phyloP scores from a whole-genome alignment of 1,140 invertebrate species.

The Tetramorium alpestre region DNA sequence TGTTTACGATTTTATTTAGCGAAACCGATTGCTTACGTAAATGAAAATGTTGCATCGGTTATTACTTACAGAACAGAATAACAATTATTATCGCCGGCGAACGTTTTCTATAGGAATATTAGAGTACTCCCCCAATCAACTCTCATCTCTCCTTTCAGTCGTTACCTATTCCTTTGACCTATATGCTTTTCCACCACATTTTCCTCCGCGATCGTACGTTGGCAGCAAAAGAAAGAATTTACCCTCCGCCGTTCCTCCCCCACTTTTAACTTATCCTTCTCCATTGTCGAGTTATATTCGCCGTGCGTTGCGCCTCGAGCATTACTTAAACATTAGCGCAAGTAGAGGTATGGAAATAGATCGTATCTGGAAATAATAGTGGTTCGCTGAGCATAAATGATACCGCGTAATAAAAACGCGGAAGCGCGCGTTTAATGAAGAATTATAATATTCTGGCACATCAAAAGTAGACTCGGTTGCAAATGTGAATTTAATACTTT shows the following conservation, averaged over 20 bases:
- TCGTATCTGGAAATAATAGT: slow-evolving; percentile 39
- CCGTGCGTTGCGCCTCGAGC: slow-evolving; percentile 17
- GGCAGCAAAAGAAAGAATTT: slow-evolving; percentile 1
- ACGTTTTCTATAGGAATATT: background rate
- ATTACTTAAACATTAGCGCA: slow-evolving; percentile 46
- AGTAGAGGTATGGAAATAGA: slow-evolving; percentile 41
- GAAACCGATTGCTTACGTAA: slow-evolving; percentile 15
- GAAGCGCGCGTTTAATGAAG: slow-evolving; percentile 26
- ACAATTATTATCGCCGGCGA: background rate
- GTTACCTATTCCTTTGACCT: slow-evolving; percentile 13
- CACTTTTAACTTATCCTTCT: background rate
- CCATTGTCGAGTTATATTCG: slow-evolving; percentile 5
- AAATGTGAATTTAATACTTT: slow-evolving; percentile 48
- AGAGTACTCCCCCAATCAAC: slow-evolving; percentile 14
- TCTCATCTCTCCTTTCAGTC: background rate
- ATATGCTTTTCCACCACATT: background rate
- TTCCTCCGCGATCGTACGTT: background rate
- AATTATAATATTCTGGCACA: slow-evolving; percentile 38
- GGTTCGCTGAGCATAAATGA: slow-evolving; percentile 32
- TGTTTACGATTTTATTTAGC: slow-evolving; percentile 32
- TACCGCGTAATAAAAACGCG: slow-evolving; percentile 40
- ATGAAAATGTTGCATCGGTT: background rate
- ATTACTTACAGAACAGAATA: background rate
- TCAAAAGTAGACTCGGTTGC: slow-evolving; percentile 19
- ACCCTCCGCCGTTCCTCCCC: background rate